A percentile compares a stretch with the other conserved stretches of the same genome.
Evolutionary conservation across 2,797 vertebrate species (phyloP).

Genomic region (Ambastaia sidthimunki): DNA sequence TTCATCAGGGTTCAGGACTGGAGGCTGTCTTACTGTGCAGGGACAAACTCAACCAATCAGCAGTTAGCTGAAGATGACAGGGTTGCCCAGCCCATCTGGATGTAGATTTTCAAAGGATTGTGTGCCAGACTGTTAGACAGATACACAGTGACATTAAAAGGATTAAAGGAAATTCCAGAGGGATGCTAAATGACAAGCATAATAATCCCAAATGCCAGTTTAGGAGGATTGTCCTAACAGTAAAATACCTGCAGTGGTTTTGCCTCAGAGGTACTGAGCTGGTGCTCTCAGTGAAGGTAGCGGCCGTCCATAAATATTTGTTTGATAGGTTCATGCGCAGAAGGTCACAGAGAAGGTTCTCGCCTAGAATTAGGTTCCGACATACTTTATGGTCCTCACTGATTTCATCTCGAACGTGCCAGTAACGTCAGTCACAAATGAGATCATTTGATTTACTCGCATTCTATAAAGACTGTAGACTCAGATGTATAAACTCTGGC

Average conservation of each 20-base stretch:
- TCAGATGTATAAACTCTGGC: neutral
- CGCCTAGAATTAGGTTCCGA: constrained; percentile 62
- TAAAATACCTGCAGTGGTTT: constrained; percentile 18
- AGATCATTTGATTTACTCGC: constrained; percentile 67
- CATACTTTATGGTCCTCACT: constrained; percentile 70
- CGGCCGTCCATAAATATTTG: constrained; percentile 62
- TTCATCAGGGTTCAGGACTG: constrained; percentile 6
- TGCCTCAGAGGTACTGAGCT: neutral
- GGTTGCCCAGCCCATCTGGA: constrained; percentile 59
- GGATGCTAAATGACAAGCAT: constrained; percentile 60
- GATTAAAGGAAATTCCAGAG: constrained; percentile 56
- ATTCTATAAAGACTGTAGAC: neutral
- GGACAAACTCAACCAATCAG: constrained; percentile 41
- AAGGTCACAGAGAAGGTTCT: constrained; percentile 48
- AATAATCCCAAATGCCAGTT: constrained; percentile 57
- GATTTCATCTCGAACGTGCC: constrained; percentile 68
- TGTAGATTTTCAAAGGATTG: constrained; percentile 35
- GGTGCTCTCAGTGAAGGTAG: constrained; percentile 6
- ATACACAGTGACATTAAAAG: constrained; percentile 63
- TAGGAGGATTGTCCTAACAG: constrained; percentile 29
- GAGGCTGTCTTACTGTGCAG: constrained; percentile 50
- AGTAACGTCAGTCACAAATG: constrained; percentile 44
- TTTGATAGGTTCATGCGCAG: constrained; percentile 63
- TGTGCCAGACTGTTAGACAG: constrained; percentile 54
- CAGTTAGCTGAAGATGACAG: constrained; percentile 46